A percentile compares a stretch with the other conserved stretches of the same genome.
phyloP scores from a whole-genome alignment of 2,888 invertebrate genomes.

The Deilephila porcellus region DNA sequence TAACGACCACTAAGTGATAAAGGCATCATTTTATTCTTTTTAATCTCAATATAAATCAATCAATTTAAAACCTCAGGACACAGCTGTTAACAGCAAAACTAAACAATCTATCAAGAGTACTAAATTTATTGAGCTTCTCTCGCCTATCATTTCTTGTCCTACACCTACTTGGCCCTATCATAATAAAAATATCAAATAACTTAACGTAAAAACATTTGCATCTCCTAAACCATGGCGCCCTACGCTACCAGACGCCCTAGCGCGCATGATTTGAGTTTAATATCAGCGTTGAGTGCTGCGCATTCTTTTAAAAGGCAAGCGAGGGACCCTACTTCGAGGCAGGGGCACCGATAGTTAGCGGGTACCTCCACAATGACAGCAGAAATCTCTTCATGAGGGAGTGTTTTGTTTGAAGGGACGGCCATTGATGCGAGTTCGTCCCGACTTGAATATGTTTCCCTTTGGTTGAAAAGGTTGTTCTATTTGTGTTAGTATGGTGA shows the following conservation, averaged over 20 bases:
- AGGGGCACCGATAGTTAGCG: not conserved
- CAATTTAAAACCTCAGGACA: too few species aligned
- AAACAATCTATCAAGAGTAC: too few species aligned
- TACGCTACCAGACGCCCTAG: conserved; percentile 46
- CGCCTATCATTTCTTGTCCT: too few species aligned
- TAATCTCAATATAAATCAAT: too few species aligned
- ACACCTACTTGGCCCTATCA: too few species aligned
- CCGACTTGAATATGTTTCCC: not conserved
- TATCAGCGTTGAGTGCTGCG: conserved; percentile 73
- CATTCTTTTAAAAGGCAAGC: conserved; percentile 71
- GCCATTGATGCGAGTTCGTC: not conserved
- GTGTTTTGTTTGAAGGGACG: not conserved
- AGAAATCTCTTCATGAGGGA: conserved; percentile 4
- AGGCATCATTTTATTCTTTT: too few species aligned
- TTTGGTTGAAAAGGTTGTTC: conserved; percentile 1
- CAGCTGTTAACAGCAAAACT: too few species aligned
- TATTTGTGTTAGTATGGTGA: not conserved
- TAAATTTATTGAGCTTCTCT: too few species aligned
- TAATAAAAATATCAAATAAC: too few species aligned
- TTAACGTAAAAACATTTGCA: not conserved
- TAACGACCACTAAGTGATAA: too few species aligned
- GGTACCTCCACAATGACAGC: not conserved
- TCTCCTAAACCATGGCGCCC: conserved; percentile 17
- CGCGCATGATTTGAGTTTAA: conserved; percentile 79
- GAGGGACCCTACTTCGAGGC: conserved; percentile 27